Percentiles rank a stretch among this genome's conserved stretches.
Evolutionary conservation across 1,140 invertebrate species (phyloP).

Genomic region (Drosophila obscura): DNA sequence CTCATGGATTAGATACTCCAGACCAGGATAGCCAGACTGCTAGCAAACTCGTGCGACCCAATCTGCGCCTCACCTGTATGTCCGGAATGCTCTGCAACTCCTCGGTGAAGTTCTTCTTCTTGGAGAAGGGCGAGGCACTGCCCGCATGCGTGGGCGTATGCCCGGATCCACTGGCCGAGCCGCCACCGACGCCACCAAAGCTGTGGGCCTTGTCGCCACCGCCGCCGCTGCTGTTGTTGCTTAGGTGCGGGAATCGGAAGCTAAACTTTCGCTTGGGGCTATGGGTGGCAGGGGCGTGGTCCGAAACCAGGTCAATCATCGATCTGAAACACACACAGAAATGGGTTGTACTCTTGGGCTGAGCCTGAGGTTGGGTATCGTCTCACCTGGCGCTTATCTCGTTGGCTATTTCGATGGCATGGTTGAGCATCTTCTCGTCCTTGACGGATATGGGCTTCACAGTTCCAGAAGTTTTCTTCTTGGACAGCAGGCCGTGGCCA

Average conservation of each 20-base stretch:
- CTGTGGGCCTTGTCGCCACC: slow-evolving; percentile 41
- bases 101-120: slow-evolving; percentile 93
- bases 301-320: slow-evolving; percentile 91
- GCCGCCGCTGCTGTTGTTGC: slow-evolving; percentile 38
- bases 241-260: slow-evolving; percentile 90
- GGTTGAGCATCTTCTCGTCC: slow-evolving; percentile 96
- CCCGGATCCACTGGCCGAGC: slow-evolving; percentile 30
- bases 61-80: slow-evolving; percentile 88
- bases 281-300: slow-evolving; percentile 88
- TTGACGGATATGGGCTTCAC: slow-evolving; percentile 97
- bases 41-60: not conserved
- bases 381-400: slow-evolving; percentile 91
- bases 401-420: slow-evolving; percentile 96
- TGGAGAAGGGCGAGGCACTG: slow-evolving; percentile 69
- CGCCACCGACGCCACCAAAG: slow-evolving; percentile 14
- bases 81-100: slow-evolving; percentile 95
- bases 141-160: slow-evolving; percentile 49
- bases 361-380: not conserved
- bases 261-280: slow-evolving; percentile 94
- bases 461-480: slow-evolving; percentile 91
- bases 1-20: slow-evolving; percentile 51
- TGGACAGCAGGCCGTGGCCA: slow-evolving; percentile 55
- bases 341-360: not conserved
- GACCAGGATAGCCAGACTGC: slow-evolving; percentile 7
- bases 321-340: slow-evolving; percentile 84